phyloP scores from a whole-genome alignment of 1,140 invertebrate genomes.

The Sipha flava region DNA sequence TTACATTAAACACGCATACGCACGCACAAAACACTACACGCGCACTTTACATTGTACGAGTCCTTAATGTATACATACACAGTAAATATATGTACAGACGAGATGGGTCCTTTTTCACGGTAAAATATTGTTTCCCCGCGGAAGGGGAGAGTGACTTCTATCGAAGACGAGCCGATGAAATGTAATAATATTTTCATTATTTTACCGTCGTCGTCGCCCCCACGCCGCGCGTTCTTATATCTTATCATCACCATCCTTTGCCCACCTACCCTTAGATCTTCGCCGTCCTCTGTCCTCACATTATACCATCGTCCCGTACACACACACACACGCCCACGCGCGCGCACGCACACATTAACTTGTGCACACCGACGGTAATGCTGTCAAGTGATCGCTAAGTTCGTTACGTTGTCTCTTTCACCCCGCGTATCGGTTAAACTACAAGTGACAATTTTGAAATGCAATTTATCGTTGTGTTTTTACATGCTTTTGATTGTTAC shows the following conservation, averaged over 20 bases:
- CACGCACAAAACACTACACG: too few relatives aligned
- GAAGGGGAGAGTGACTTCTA: background rate
- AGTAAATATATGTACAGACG: background rate
- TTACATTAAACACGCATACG: constrained; percentile 14
- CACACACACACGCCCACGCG: background rate
- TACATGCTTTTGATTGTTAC: background rate
- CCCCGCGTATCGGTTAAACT: background rate
- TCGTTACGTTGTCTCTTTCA: background rate
- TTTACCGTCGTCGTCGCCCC: too few relatives aligned
- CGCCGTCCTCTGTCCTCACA: background rate
- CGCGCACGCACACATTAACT: background rate
- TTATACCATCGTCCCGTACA: background rate
- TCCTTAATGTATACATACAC: background rate
- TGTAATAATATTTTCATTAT: background rate
- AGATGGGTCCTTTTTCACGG: background rate
- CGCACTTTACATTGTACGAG: too few relatives aligned
- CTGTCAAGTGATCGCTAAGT: background rate
- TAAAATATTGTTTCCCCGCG: too few relatives aligned
- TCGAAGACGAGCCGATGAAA: background rate
- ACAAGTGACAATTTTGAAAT: background rate
- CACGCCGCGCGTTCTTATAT: too few relatives aligned
- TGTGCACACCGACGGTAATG: too few relatives aligned
- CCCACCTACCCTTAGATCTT: too few relatives aligned
- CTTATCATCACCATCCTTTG: too few relatives aligned
- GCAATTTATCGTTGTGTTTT: background rate